phyloP scores from a whole-genome alignment of 2,113 vertebrate species.

The Parus major region DNA sequence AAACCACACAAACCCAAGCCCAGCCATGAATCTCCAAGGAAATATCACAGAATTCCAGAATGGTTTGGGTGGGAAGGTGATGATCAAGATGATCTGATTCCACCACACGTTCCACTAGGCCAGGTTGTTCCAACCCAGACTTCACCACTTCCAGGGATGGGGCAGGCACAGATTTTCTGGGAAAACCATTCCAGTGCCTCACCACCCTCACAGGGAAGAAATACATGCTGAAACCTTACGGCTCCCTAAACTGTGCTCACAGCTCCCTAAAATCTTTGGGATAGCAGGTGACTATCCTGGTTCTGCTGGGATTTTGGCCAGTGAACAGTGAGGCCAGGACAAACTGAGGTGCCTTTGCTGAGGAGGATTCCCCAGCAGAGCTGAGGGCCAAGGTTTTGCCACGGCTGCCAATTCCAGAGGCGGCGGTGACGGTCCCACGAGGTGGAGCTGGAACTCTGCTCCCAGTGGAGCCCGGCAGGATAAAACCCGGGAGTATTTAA shows the following conservation, averaged over 20 bases:
- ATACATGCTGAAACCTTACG: background rate
- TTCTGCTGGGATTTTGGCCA: background rate
- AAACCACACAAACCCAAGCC: background rate
- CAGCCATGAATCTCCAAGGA: rapidly evolving
- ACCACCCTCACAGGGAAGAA: background rate
- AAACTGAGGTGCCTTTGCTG: background rate
- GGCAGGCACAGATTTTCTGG: background rate
- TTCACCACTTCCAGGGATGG: background rate
- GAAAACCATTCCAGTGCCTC: background rate
- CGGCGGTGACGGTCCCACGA: rapidly evolving
- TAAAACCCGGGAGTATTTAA: background rate
- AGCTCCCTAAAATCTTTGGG: rapidly evolving
- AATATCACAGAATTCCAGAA: background rate
- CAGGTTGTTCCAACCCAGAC: background rate
- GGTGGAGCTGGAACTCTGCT: background rate
- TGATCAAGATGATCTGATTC: no score
- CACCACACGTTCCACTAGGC: background rate
- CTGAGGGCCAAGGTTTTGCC: background rate
- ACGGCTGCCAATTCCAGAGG: background rate
- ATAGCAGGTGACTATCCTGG: background rate
- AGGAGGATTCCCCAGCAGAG: background rate
- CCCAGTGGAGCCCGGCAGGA: background rate
- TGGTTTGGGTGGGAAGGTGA: background rate
- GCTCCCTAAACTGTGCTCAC: background rate
- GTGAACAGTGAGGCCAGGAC: rapidly evolving